These are phyloP conservation scores for Rhagoletis zephyria DNA, from an alignment of 1,140 invertebrate genomes.

Conservation along the genomic window DNA sequence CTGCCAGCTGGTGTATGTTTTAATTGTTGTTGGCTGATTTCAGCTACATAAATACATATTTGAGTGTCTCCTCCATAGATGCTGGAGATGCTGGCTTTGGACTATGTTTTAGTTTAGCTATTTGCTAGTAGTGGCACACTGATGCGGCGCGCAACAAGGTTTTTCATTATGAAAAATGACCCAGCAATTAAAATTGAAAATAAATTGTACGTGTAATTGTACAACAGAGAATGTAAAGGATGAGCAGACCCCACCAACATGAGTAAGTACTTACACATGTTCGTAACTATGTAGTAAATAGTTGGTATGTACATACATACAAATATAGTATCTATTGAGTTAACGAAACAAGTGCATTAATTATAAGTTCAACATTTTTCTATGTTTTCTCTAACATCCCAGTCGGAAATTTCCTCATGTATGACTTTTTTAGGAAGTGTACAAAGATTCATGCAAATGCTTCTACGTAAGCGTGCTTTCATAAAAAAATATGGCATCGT, in stretches of 20 bases:
- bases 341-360: slow-evolving; percentile 24
- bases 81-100: neutral
- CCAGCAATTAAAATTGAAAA: slow-evolving; percentile 34
- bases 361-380: slow-evolving; percentile 31
- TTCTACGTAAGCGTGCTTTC: too few relatives aligned
- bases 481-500: too few relatives aligned
- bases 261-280: neutral
- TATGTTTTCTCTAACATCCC: neutral
- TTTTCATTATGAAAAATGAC: slow-evolving; percentile 49
- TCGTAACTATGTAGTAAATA: neutral
- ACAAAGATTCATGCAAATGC: too few relatives aligned
- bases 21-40: slow-evolving; percentile 6
- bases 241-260: neutral
- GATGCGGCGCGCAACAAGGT: neutral
- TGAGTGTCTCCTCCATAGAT: neutral
- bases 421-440: too few relatives aligned
- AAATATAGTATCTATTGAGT: neutral
- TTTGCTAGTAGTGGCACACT: neutral
- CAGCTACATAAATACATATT: neutral
- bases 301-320: neutral
- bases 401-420: too few relatives aligned
- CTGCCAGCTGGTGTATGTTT: slow-evolving; percentile 6
- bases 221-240: slow-evolving; percentile 12
- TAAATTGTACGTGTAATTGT: slow-evolving; percentile 39
- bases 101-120: too few relatives aligned